phyloP scores from a whole-genome alignment of 2,888 invertebrate species.

The Zelleria hepariella region DNA sequence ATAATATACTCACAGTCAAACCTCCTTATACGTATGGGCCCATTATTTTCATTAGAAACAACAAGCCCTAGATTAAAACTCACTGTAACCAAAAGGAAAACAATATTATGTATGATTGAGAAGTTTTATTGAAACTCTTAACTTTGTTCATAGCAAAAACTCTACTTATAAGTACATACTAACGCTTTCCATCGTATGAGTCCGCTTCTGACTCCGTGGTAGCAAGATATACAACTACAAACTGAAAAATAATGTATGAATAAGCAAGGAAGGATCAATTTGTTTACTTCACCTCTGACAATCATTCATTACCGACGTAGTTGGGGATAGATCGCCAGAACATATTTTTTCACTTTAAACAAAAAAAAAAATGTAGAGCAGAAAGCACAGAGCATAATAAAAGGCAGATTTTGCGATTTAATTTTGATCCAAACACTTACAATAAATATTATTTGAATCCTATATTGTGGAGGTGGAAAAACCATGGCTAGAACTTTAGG shows the following conservation, averaged over 20 bases:
- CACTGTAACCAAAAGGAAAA: not conserved
- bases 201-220: not conserved
- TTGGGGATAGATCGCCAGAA: too few species aligned
- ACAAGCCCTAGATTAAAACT: not conserved
- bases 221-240: not conserved
- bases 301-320: too few species aligned
- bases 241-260: too few species aligned
- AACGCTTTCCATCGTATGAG: not conserved
- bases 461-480: not conserved
- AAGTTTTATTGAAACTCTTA: not conserved
- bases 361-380: too few species aligned
- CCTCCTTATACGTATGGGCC: not conserved
- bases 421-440: not conserved
- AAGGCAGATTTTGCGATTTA: too few species aligned
- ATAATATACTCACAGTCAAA: not conserved
- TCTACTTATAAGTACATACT: not conserved
- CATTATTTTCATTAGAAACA: not conserved
- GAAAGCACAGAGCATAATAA: too few species aligned
- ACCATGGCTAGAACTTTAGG: not conserved
- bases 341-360: too few species aligned
- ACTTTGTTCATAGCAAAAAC: not conserved
- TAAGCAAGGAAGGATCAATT: too few species aligned
- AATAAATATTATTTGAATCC: not conserved
- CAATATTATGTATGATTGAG: not conserved
- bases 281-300: too few species aligned